Base-by-base conservation (phyloP, 2,888 invertebrate genomes). In the Gisinianus flammeolus region DNA sequence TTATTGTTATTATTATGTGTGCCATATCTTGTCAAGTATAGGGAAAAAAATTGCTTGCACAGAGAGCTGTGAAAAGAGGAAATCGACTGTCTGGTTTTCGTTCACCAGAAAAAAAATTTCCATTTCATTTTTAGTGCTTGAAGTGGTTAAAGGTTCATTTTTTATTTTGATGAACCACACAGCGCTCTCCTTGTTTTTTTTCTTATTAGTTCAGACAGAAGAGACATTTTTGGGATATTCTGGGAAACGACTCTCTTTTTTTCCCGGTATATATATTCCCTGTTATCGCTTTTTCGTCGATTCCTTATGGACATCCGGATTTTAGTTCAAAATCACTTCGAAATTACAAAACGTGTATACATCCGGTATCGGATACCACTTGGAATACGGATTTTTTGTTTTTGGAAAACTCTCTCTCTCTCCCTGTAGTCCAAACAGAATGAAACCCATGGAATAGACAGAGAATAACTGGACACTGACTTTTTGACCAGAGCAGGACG, bases 401-500 rank as follows among this genome's bases (percentile, higher is more conserved):
- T n/a, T n/a, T n/a, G n/a, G n/a, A n/a, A n/a, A n/a, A n/a, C n/a
- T n/a, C n/a, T n/a, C n/a, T n/a, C n/a, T n/a, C n/a, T n/a, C n/a
- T n/a, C n/a, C n/a, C n/a, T n/a, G n/a, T n/a, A n/a, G n/a, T n/a
- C n/a, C n/a, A n/a, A n/a, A n/a, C n/a, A n/a, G n/a, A n/a, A n/a
- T n/a, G n/a, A n/a, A n/a, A n/a, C n/a, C n/a, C n/a, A n/a, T n/a
- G n/a, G n/a, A n/a, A n/a, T n/a, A n/a, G n/a, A n/a, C n/a, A n/a
- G n/a, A n/a, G n/a, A n/a, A n/a, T n/a, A n/a, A n/a, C 35, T 35
- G 12, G 77, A 79, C 77, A 30, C 83, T 83, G 81, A 75, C 73
- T 73, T 80, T 76, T 82, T 84, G 83, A 84, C 84, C 80, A 81
- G 83, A 84, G 84, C 84, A 76, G 82, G 71, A 74, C 80, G 83